Evolutionary conservation across 92 coral and sea anemone genomes (phyloP).

Genomic region (Scolanthus callimorphus): DNA sequence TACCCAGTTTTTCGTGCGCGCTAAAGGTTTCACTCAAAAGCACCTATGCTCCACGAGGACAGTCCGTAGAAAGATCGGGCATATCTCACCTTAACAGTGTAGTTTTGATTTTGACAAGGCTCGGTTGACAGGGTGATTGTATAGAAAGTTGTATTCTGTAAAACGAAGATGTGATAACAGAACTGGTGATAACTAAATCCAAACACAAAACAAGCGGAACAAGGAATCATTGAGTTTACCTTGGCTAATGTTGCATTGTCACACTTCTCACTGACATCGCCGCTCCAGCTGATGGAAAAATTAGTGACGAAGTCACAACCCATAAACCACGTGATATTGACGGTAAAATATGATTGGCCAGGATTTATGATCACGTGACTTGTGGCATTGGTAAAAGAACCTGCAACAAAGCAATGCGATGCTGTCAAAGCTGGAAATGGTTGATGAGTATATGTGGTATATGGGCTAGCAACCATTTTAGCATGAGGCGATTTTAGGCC

Average conservation of each 20-base stretch:
- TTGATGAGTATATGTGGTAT: too few species aligned
- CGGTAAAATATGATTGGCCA: not conserved
- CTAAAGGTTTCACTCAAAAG: too few species aligned
- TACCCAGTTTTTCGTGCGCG: too few species aligned
- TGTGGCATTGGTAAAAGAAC: not conserved
- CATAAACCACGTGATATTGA: slow-evolving; percentile 1
- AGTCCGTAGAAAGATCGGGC: too few species aligned
- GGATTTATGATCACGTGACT: not conserved
- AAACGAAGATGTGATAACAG: not conserved
- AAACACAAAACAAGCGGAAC: not conserved
- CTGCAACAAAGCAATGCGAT: not conserved
- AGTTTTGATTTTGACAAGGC: not conserved
- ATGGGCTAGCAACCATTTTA: too few species aligned
- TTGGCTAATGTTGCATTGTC: not conserved
- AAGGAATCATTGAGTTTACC: not conserved
- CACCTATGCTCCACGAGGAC: too few species aligned
- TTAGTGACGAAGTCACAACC: not conserved
- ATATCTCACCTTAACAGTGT: not conserved
- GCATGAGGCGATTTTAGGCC: too few species aligned
- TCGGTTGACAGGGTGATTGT: not conserved
- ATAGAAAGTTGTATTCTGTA: not conserved
- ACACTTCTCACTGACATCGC: not conserved
- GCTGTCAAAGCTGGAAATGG: too few species aligned
- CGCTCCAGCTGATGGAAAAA: not conserved
- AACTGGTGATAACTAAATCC: not conserved